A percentile compares a stretch with the other conserved stretches of the same genome.
Evolutionary conservation across 2,113 vertebrate species (phyloP).

Genomic region (Anseranas semipalmata): DNA sequence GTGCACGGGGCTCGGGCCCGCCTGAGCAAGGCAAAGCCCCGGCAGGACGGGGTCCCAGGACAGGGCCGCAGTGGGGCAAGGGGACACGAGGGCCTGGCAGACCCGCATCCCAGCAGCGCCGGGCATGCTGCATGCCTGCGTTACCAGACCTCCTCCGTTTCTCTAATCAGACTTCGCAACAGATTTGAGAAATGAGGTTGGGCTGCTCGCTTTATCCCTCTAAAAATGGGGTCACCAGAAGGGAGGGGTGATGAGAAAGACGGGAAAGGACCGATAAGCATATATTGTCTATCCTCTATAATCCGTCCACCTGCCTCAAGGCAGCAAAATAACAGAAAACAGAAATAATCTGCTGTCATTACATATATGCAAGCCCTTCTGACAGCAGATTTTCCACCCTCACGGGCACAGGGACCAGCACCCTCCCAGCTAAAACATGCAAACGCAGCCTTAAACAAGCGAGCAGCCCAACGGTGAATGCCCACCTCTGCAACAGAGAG

Average conservation of each 20-base stretch:
- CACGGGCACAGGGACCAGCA: not conserved
- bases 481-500: not conserved
- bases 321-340: constrained; percentile 30
- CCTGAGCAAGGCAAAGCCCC: fast-evolving
- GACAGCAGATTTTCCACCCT: not conserved
- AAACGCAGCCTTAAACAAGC: not conserved
- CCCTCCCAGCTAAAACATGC: not conserved
- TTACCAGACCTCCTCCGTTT: not conserved
- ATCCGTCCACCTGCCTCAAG: constrained; percentile 33
- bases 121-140: fast-evolving
- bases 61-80: not conserved
- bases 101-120: fast-evolving
- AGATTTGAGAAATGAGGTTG: constrained; percentile 49
- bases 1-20: fast-evolving
- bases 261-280: not conserved
- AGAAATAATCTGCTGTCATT: constrained; percentile 27
- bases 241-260: not conserved
- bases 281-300: not conserved
- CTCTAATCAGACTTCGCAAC: not conserved
- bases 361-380: not conserved
- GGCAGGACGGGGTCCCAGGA: not conserved
- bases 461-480: fast-evolving
- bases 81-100: fast-evolving
- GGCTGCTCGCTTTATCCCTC: constrained; percentile 31
- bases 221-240: constrained; percentile 36